Evolutionary conservation across 1,140 invertebrate genomes (phyloP), one percentile per base, ranked within the genome.

Genomic region (Arion vulgaris): DNA sequence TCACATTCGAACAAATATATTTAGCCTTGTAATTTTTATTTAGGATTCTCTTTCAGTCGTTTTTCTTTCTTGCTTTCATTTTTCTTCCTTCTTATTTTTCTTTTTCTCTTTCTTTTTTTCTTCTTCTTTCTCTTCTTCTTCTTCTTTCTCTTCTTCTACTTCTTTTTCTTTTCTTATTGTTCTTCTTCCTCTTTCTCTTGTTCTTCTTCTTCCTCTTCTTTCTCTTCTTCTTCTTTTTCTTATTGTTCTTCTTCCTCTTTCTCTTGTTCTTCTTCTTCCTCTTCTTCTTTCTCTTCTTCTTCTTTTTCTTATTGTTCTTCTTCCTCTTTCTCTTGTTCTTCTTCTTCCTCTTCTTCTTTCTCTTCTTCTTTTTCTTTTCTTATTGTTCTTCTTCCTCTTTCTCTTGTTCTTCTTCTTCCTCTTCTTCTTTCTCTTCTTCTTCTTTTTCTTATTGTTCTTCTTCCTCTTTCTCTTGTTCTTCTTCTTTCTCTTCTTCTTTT

Each of bases 391-490:
- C 19, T 57, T n/a, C 23, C 15, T n/a, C 19, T 57, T n/a, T 28
- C 28, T 49, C 38, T 41, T 32, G 5, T n/a, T 49, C 73, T n/a
- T 75, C 38, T 45, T 49, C 38, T 32, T 75, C 73, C 38, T 49
- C 39, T 28, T 75, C 9, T 39, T 17, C 28, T 17, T 26, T 41
- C 73, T 32, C 38, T 28, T 49, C 73, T 75, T 32, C 82, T 79
- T 32, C 36, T n/a, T 78, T 69, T 28, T 26, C 71, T 45, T 36
- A 34, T 68, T n/a, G 17, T 28, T 53, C 28, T 62, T 45, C 41
- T 38, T n/a, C 53, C 68, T 49, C 41, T 66, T 72, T 41, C 53
- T 28, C n/a, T 57, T 41, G 4, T 68, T 51, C 15, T 49, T 77
- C 28, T 32, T 39, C 45, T 51, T 19, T 28, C 77, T 26, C 66